Percentiles rank a stretch among this genome's conserved stretches.
phyloP scores from a whole-genome alignment of 2,888 invertebrate genomes.

The Parnassius mnemosyne region DNA sequence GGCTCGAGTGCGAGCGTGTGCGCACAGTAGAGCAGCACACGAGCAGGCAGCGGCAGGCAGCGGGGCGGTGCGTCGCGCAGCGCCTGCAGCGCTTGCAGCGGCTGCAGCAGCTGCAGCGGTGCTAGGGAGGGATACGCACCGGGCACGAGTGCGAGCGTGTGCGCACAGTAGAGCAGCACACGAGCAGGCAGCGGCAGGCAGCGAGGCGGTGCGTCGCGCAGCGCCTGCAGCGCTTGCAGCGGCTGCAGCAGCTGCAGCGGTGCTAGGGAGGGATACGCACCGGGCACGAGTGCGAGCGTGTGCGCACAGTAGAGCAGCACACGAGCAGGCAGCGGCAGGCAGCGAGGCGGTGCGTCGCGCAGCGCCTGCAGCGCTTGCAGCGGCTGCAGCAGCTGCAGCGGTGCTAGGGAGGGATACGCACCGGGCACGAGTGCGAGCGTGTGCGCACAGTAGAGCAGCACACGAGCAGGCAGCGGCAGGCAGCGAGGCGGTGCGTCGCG shows the following conservation, averaged over 20 bases:
- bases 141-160: slow-evolving; percentile 47
- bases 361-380: slow-evolving; percentile 39
- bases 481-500: slow-evolving; percentile 45
- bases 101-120: slow-evolving; percentile 46
- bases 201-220: slow-evolving; percentile 44
- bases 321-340: slow-evolving; percentile 35
- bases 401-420: slow-evolving; percentile 49
- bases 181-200: slow-evolving; percentile 37
- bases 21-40: slow-evolving; percentile 52
- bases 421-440: slow-evolving; percentile 49
- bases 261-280: slow-evolving; percentile 50
- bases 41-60: slow-evolving; percentile 36
- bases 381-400: slow-evolving; percentile 43
- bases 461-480: slow-evolving; percentile 36
- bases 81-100: slow-evolving; percentile 39
- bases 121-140: slow-evolving; percentile 50
- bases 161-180: slow-evolving; percentile 51
- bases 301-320: slow-evolving; percentile 50
- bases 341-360: slow-evolving; percentile 43
- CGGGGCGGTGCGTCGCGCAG: slow-evolving; percentile 44
- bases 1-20: slow-evolving; percentile 47
- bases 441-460: slow-evolving; percentile 51
- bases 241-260: slow-evolving; percentile 39
- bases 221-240: slow-evolving; percentile 40
- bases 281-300: slow-evolving; percentile 45